These are phyloP conservation scores for Calliopsis andreniformis DNA, from an alignment of 1,140 invertebrate genomes.

Conservation along the genomic window DNA sequence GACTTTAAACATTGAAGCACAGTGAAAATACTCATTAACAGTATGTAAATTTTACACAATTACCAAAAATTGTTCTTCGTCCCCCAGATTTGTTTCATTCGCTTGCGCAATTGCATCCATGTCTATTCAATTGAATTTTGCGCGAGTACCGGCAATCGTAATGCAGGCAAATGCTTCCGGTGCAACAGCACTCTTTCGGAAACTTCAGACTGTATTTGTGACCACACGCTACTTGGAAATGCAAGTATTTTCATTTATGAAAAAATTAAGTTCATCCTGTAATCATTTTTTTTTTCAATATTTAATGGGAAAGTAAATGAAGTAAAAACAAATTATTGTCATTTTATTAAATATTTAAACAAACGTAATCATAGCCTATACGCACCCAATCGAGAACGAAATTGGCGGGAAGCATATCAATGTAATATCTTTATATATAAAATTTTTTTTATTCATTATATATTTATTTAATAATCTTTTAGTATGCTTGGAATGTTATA, in stretches of 20 bases:
- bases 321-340: neutral
- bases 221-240: too few species aligned
- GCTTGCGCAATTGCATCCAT: constrained; percentile 13
- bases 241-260: neutral
- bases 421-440: neutral
- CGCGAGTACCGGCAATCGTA: neutral
- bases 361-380: neutral
- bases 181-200: neutral
- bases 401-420: neutral
- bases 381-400: neutral
- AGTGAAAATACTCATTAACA: too few species aligned
- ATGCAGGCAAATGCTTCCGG: neutral
- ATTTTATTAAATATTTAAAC: neutral
- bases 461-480: neutral
- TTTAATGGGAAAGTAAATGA: neutral
- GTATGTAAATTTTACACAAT: neutral
- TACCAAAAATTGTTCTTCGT: constrained; percentile 44
- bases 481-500: neutral
- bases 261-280: neutral
- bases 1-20: neutral
- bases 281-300: neutral
- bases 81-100: constrained; percentile 29
- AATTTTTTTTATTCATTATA: neutral
- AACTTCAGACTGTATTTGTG: constrained; percentile 8
- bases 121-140: constrained; percentile 17